A percentile compares a stretch with the other conserved stretches of the same genome.
Evolutionary conservation across 2,888 invertebrate species (phyloP).

Genomic region (Tenthredo mesomela): DNA sequence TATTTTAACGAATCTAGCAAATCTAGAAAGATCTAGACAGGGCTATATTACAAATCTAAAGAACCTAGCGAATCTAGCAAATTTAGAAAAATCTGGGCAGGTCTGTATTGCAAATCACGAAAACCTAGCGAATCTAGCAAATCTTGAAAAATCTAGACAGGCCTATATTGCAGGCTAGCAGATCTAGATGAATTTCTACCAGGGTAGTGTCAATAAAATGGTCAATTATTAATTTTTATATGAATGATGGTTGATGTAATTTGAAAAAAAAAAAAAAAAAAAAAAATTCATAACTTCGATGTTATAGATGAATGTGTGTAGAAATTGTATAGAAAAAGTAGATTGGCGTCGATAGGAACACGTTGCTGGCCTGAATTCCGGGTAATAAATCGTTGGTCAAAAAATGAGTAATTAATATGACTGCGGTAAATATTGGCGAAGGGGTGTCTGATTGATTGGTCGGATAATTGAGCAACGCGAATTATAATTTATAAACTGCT

Average conservation of each 20-base stretch:
- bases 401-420: conserved; percentile 30
- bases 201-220: neutral
- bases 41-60: too few relatives aligned
- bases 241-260: neutral
- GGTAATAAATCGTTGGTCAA: conserved; percentile 10
- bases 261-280: neutral
- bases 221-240: neutral
- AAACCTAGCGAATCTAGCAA: too few relatives aligned
- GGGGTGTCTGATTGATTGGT: conserved; percentile 33
- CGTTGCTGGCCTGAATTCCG: neutral
- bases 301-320: neutral
- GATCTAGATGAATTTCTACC: too few relatives aligned
- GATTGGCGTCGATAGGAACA: neutral
- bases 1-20: too few relatives aligned
- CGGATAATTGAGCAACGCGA: conserved; percentile 25
- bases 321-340: neutral
- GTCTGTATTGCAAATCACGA: too few relatives aligned
- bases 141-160: too few relatives aligned
- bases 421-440: neutral
- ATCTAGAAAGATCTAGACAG: too few relatives aligned
- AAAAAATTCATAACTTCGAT: too few relatives aligned
- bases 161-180: too few relatives aligned
- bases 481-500: neutral
- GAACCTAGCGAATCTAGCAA: too few relatives aligned
- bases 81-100: too few relatives aligned